These are phyloP conservation scores for Sparus aurata DNA, from an alignment of 2,797 vertebrate genomes.

Conservation along the genomic window DNA sequence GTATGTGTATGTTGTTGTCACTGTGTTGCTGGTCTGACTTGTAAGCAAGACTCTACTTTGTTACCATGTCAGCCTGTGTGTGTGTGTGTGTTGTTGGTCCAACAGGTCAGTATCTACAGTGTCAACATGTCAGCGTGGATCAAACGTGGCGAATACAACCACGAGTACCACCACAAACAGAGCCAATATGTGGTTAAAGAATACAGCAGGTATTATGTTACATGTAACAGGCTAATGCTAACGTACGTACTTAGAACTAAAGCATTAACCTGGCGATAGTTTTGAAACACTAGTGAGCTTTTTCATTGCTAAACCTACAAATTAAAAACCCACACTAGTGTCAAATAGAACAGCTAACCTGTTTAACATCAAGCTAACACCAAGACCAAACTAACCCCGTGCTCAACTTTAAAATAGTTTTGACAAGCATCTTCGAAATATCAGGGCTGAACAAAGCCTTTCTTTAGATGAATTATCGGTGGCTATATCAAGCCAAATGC, in stretches of 20 bases:
- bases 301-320: constrained; percentile 22
- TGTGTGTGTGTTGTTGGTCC: constrained; percentile 57
- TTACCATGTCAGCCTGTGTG: constrained; percentile 44
- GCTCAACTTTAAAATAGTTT: not conserved
- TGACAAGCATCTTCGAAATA: not conserved
- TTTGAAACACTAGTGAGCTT: constrained; percentile 30
- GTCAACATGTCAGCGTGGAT: constrained; percentile 76
- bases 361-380: no score
- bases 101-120: constrained; percentile 73
- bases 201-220: constrained; percentile 80
- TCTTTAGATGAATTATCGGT: not conserved
- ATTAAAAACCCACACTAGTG: not conserved
- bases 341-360: no score
- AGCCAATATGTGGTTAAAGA: constrained; percentile 82
- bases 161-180: constrained; percentile 80
- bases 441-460: not conserved
- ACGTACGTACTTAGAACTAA: constrained; percentile 9
- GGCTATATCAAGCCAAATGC: not conserved
- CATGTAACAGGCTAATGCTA: constrained; percentile 3
- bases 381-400: constrained; percentile 2
- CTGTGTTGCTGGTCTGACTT: constrained; percentile 18
- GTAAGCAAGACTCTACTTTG: constrained; percentile 15
- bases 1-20: constrained; percentile 35
- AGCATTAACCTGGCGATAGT: constrained; percentile 22
- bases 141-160: constrained; percentile 75